phyloP scores from a whole-genome alignment of 2,797 vertebrate species.

The Sebastolobus altivelis region DNA sequence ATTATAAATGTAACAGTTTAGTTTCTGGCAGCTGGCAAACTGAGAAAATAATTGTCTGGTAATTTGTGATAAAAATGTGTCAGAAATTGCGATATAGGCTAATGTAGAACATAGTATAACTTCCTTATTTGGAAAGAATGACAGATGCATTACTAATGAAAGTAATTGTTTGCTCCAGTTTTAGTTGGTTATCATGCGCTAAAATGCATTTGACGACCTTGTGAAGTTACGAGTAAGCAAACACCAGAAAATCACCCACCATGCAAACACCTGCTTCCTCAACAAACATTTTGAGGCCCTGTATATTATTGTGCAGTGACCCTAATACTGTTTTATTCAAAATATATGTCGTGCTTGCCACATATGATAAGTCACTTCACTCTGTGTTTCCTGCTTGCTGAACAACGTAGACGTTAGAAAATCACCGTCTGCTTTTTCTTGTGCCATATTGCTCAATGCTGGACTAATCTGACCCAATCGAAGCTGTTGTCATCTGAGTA shows the following conservation, averaged over 20 bases:
- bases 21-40: background rate
- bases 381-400: background rate
- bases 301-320: background rate
- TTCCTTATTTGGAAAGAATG: background rate
- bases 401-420: background rate
- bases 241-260: background rate
- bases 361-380: background rate
- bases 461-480: constrained; percentile 21
- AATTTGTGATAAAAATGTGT: background rate
- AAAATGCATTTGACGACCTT: background rate
- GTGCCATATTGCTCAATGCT: constrained; percentile 42
- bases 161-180: background rate
- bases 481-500: background rate
- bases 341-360: background rate
- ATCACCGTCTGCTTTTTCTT: background rate
- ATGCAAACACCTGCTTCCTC: background rate
- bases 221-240: background rate
- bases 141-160: background rate
- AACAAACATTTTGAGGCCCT: background rate
- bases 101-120: background rate
- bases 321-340: background rate
- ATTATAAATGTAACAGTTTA: background rate
- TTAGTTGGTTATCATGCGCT: background rate
- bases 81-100: background rate
- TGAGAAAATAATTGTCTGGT: background rate